Percentiles rank a stretch among this genome's conserved stretches.
Conservation (phyloP, 2,797 vertebrate species). For the Macropus fuliginosus region DNA sequence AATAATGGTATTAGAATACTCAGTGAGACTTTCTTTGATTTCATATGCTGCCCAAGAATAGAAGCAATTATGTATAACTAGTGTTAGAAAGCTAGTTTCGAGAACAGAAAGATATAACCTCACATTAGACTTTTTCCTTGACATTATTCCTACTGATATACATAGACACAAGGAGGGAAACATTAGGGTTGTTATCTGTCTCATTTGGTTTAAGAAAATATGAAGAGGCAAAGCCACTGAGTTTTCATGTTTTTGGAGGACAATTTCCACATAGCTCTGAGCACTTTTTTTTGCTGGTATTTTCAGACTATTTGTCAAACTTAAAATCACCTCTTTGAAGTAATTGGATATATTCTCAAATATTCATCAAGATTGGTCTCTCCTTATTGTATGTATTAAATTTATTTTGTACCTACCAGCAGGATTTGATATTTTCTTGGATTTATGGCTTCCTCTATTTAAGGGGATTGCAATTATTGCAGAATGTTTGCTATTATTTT, state of each 20-base stretch:
- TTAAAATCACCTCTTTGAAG: not conserved
- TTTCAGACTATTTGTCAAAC: not conserved
- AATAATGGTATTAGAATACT: slow-evolving; percentile 49
- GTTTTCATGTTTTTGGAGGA: not conserved
- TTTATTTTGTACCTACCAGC: not conserved
- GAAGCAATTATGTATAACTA: not conserved
- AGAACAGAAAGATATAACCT: fast-evolving
- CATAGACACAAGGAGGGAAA: not conserved
- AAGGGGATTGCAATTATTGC: too few relatives aligned
- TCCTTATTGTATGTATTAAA: not conserved
- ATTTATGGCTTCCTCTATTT: too few relatives aligned
- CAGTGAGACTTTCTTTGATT: not conserved
- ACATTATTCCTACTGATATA: not conserved
- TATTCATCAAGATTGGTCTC: not conserved
- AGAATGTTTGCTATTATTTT: too few relatives aligned
- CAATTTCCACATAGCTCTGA: not conserved
- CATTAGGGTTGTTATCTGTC: not conserved
- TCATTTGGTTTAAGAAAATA: not conserved
- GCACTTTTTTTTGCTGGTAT: not conserved
- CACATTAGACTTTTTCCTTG: not conserved
- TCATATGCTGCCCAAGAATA: not conserved
- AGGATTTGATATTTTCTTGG: too few relatives aligned
- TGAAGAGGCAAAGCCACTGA: not conserved
- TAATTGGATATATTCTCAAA: not conserved
- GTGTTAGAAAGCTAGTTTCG: not conserved